phyloP scores from a whole-genome alignment of 2,113 vertebrate genomes.

The Callaeas wilsoni region DNA sequence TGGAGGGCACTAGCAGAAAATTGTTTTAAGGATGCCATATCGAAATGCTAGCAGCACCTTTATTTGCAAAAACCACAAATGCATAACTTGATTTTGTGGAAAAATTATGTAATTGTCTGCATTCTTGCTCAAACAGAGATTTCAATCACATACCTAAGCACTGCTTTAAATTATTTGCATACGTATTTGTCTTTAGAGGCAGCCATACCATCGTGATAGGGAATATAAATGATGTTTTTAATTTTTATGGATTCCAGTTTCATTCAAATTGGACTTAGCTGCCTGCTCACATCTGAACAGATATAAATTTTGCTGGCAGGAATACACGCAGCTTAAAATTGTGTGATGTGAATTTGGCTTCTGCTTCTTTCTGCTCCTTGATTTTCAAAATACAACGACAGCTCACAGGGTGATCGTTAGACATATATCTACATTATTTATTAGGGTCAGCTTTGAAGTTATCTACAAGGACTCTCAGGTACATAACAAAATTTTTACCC shows the following conservation, averaged over 20 bases:
- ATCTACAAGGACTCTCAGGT: not conserved
- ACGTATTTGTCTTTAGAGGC: not conserved
- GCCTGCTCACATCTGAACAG: not conserved
- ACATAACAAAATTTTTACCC: not conserved
- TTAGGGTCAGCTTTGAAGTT: not conserved
- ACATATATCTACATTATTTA: not conserved
- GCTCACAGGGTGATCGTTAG: not conserved
- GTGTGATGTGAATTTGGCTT: not conserved
- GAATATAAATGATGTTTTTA: slow-evolving; percentile 16
- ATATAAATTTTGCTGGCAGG: slow-evolving; percentile 6
- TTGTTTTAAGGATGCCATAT: not conserved
- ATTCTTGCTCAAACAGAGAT: not conserved
- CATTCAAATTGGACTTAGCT: not conserved
- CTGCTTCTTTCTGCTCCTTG: not conserved
- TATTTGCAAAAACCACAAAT: not conserved
- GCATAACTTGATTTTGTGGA: not conserved
- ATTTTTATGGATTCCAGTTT: not conserved
- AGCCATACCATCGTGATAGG: not conserved
- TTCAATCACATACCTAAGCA: not conserved
- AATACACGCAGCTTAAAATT: not conserved
- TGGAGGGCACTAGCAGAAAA: not conserved
- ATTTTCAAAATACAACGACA: not conserved
- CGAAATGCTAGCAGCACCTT: not conserved
- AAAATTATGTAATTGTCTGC: not conserved
- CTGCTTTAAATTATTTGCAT: not conserved